Evolutionary conservation across 2,888 invertebrate species (phyloP), one percentile per base, ranked within the genome.

Genomic region (Fabriciana adippe): DNA sequence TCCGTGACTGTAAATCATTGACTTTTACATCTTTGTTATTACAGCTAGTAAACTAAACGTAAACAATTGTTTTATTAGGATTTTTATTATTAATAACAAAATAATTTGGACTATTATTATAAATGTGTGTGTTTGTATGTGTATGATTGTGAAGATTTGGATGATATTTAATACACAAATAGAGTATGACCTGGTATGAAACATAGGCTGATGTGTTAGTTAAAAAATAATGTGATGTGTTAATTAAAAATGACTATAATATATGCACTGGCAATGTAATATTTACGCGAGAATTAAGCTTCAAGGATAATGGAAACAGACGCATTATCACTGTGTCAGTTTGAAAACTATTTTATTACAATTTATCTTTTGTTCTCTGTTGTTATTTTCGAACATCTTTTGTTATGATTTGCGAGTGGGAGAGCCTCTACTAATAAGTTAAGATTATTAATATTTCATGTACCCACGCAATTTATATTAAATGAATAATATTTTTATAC

Each of bases 1-100:
- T 74, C 81, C 81, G 78, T 76, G 78, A 74, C 76, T 75, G 76
- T 87, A 87, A 84, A 87, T 84, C 81, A 85, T 66, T 67, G 64
- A 74, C 68, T 85, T 41, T 84, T 81, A 85, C 77, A 78, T 78
- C 73, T 76, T 75, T 76, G 79, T 81, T 80, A 76, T 72, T 74
- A 73, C 73, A 54, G 68, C 68, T 67, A 72, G 70, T 67, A 70
- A 69, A 66, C 50, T 66, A 64, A 67, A 64, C 66, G 59, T 68
- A 66, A 60, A 70, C 67, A 63, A n/a, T n/a, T 35, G 55, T 63
- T 21, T 64, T 60, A 45, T 65, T 63, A 62, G 51, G 57, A 66
- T 67, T 70, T 69, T 6, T 35, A 35, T 41, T 41, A 41, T 41
- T 2, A 41, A 41, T 3, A 41, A 41, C 11, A 41, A 41, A 41